A percentile compares a stretch with the other conserved stretches of the same genome.
Conservation (phyloP, 2,888 invertebrate species). For the Leucoptera coffeella region DNA sequence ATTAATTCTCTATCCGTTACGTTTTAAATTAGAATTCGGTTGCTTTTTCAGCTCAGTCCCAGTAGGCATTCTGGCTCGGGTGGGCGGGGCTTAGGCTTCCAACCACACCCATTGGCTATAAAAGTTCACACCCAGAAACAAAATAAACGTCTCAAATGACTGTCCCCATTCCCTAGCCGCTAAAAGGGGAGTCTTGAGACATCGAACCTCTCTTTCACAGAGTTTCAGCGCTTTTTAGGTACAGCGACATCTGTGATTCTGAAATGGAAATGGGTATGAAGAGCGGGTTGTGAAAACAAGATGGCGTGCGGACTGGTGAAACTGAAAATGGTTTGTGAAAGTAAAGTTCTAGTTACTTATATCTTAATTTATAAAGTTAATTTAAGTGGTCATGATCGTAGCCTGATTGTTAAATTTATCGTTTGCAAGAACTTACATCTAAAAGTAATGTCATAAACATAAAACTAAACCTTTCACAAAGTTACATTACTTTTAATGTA, state of each 20-base stretch:
- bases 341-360: too few relatives aligned
- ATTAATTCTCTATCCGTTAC: too few relatives aligned
- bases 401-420: too few relatives aligned
- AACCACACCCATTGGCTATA: conserved; percentile 34
- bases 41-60: conserved; percentile 42
- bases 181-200: conserved; percentile 40
- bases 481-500: too few relatives aligned
- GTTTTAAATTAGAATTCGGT: too few relatives aligned
- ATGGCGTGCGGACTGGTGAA: too few relatives aligned
- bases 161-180: conserved; percentile 18
- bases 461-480: too few relatives aligned
- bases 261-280: conserved; percentile 10
- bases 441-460: too few relatives aligned
- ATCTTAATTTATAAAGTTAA: too few relatives aligned
- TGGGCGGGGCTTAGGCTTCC: conserved; percentile 24
- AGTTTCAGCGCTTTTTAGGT: conserved; percentile 24
- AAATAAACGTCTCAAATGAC: conserved; percentile 11
- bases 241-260: conserved; percentile 35
- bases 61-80: conserved; percentile 45
- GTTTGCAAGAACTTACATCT: too few relatives aligned
- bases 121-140: conserved; percentile 32
- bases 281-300: conserved; percentile 17
- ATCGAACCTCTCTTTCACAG: conserved; percentile 45
- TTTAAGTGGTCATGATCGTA: too few relatives aligned
- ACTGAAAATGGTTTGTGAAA: too few relatives aligned